Evolutionary conservation across 2,797 vertebrate genomes (phyloP).

Genomic region (Tarsius wallacei): DNA sequence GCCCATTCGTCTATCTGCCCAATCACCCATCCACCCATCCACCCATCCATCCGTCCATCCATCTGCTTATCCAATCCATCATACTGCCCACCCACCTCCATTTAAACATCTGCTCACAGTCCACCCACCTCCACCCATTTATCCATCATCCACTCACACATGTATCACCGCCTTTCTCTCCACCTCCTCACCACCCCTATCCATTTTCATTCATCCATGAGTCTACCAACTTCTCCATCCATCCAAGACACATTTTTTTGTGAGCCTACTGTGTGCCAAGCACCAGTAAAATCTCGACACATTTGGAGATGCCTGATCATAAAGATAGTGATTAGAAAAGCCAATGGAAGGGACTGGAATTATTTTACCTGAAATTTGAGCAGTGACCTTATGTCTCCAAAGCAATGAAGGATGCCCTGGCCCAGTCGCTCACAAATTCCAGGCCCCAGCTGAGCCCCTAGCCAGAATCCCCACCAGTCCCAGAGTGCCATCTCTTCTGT

Average conservation of each 20-base stretch:
- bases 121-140: neutral
- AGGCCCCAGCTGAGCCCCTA: neutral
- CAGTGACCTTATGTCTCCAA: neutral
- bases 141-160: neutral
- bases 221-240: neutral
- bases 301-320: neutral
- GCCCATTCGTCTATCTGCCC: too few species aligned
- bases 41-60: too few species aligned
- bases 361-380: neutral
- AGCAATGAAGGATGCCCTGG: neutral
- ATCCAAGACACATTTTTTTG: neutral
- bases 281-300: neutral
- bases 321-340: neutral
- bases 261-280: neutral
- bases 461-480: neutral
- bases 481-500: neutral
- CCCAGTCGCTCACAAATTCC: neutral
- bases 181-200: neutral
- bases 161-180: neutral
- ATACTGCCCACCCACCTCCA: neutral
- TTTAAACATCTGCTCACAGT: neutral
- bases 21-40: too few species aligned
- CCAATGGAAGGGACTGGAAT: neutral
- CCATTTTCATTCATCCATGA: neutral
- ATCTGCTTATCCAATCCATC: neutral